Conservation (phyloP, 1,140 invertebrate species). For the Augochlora pura region DNA sequence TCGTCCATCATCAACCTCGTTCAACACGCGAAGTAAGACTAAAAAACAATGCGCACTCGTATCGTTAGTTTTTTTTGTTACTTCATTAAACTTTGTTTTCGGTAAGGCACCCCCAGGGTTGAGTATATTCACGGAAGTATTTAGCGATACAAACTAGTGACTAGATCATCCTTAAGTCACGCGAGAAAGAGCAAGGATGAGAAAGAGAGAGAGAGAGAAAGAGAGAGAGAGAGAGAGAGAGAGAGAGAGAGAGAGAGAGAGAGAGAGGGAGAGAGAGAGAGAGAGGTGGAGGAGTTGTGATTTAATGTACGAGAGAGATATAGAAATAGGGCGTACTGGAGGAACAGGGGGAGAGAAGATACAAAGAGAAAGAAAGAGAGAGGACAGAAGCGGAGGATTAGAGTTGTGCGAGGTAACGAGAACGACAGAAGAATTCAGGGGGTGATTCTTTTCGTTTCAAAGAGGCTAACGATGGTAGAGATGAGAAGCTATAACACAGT, state of each 20-base stretch:
- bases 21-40: constrained; percentile 49
- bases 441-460: neutral
- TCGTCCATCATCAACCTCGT: constrained; percentile 3
- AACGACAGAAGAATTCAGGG: constrained; percentile 12
- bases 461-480: neutral
- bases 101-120: constrained; percentile 71
- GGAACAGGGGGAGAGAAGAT: neutral
- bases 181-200: constrained; percentile 58
- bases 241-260: constrained; percentile 28
- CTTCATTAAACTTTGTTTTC: constrained; percentile 54
- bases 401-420: constrained; percentile 16
- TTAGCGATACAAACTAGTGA: constrained; percentile 70
- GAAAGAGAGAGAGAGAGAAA: constrained; percentile 19
- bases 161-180: constrained; percentile 71
- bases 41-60: constrained; percentile 56
- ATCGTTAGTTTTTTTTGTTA: constrained; percentile 41
- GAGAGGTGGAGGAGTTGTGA: neutral
- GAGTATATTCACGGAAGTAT: constrained; percentile 72
- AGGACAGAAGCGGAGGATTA: neutral
- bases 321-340: neutral
- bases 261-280: constrained; percentile 9
- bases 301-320: neutral
- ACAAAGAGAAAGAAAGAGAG: too few relatives aligned
- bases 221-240: constrained; percentile 35
- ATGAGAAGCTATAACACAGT: neutral